Conservation (phyloP, 2,113 vertebrate genomes). For the Aplodontia rufa region DNA sequence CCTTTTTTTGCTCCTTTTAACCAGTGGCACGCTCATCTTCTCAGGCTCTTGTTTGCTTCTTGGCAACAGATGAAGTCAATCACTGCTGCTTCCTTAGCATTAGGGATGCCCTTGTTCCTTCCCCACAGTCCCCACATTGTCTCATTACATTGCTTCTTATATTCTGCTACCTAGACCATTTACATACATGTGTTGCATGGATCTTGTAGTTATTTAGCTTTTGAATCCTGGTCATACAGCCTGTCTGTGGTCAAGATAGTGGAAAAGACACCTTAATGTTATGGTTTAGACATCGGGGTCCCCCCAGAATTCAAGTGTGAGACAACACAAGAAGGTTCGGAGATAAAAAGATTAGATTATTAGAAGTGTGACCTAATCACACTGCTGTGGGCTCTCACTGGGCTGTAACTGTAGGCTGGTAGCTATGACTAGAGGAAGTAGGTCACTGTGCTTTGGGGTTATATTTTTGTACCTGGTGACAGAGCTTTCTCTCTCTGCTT, state of each 20-base stretch:
- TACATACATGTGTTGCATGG: neutral
- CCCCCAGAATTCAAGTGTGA: no score
- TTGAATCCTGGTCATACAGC: neutral
- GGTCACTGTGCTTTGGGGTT: no score
- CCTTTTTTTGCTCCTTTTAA: neutral
- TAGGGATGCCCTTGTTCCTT: neutral
- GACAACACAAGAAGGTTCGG: no score
- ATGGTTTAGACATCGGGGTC: no score
- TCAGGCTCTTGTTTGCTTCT: neutral
- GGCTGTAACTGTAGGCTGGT: no score
- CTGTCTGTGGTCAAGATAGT: neutral
- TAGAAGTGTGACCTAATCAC: no score
- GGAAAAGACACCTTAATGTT: neutral
- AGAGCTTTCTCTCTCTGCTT: no score
- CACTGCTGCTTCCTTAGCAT: neutral
- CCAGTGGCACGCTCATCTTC: rapidly evolving
- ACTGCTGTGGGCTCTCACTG: no score
- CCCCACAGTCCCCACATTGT: neutral
- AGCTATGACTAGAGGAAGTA: no score
- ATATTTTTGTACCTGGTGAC: no score
- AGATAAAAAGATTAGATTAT: no score
- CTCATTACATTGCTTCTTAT: neutral
- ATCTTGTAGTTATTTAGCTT: neutral
- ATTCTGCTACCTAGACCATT: neutral
- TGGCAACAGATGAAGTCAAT: neutral